Evolutionary conservation across 2,113 vertebrate species (phyloP), one percentile per base, ranked within the genome.

Genomic region (Misgurnus anguillicaudatus): DNA sequence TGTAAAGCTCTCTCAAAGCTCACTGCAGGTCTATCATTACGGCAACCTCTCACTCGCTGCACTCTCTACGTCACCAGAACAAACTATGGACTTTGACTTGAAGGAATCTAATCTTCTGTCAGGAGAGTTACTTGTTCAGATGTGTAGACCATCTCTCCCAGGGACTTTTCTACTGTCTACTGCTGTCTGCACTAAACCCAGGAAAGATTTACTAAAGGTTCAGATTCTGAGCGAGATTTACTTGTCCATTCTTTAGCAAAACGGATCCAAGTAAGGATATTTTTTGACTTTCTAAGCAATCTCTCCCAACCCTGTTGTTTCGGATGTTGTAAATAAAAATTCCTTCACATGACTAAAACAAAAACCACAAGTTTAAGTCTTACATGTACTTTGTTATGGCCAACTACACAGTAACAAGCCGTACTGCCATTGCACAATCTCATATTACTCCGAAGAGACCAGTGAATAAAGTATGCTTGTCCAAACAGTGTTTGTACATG

Each of bases 61-160:
- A 51, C 60, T 51, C 63, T 19, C 36, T 24, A 36, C 9, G n/a
- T 47, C 75, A 77, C 41, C 53, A 53, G 67, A 17, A 31, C 75
- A 77, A 64, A 77, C 75, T 21, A 36, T 67, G 36, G 11, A 53
- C 8, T 64, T 51, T 60, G 77, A 47, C 71, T 53, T 64, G 53
- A 51, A 63, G 36, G 82, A 80, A 84, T 39, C 36, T 19, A 68
- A 81, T 79, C 72, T 42, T 62, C 48, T 73, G 51, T 21, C 65
- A 72, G 75, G 76, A 47, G 80, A 78, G 82, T 75, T 83, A 80
- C 68, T 82, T 75, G 66, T 75, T 82, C 75, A 78, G 73, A 73
- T 39, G 55, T 62, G 61, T 3, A 41, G 80, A 74, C 79, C 63
- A 53, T 55, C 51, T 58, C 58, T 68, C 24, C 24, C 41, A 79